Evolutionary conservation across 2,888 invertebrate genomes (phyloP).

Genomic region (Synergus umbraculus): DNA sequence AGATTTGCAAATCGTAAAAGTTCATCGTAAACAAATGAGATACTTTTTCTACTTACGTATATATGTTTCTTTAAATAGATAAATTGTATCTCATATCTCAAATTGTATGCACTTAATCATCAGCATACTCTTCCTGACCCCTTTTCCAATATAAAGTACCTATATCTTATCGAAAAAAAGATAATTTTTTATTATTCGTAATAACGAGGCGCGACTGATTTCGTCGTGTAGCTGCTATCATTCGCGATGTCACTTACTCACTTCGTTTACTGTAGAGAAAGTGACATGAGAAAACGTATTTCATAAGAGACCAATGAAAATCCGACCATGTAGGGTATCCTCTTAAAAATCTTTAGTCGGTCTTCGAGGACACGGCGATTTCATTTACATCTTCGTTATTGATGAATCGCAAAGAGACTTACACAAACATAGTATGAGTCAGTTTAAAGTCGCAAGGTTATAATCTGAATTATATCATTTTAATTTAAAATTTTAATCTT

Average conservation of each 20-base stretch:
- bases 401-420: slow-evolving; percentile 1
- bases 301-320: slow-evolving; percentile 35
- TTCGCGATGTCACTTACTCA: slow-evolving; percentile 2
- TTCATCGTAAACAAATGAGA: not conserved
- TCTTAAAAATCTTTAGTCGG: not conserved
- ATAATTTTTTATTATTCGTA: not conserved
- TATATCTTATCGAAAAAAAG: not conserved
- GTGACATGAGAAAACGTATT: slow-evolving; percentile 32
- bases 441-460: not conserved
- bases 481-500: no score
- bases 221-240: not conserved
- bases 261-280: slow-evolving; percentile 32
- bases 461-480: no score
- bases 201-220: not conserved
- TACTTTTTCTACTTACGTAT: not conserved
- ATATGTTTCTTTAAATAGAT: no score
- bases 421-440: not conserved
- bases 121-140: not conserved
- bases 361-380: slow-evolving; percentile 11
- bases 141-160: not conserved
- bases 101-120: not conserved
- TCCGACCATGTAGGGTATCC: slow-evolving; percentile 34
- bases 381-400: slow-evolving; percentile 14
- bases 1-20: not conserved
- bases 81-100: no score